phyloP scores from a whole-genome alignment of 2,888 invertebrate species.

The Acanthosepion pharaonis region DNA sequence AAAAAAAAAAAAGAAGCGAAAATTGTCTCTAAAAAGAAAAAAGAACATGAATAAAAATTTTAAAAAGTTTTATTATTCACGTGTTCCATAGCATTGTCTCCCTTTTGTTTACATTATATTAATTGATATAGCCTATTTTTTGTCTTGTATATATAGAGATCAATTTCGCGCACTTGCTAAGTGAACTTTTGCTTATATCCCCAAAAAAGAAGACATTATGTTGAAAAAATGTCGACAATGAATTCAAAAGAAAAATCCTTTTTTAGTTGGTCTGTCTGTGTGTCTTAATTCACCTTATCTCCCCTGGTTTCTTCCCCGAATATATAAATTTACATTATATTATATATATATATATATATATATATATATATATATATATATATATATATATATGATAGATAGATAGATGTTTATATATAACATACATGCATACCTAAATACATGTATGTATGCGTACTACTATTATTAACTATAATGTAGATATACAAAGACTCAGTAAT shows the following conservation, averaged over 20 bases:
- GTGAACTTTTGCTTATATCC: too few relatives aligned
- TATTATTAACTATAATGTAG: conserved; percentile 12
- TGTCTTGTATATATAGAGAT: too few relatives aligned
- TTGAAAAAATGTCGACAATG: neutral
- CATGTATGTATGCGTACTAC: neutral
- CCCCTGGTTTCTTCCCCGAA: neutral
- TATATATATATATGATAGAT: neutral
- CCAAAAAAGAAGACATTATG: too few relatives aligned
- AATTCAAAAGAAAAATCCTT: neutral
- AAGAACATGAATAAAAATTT: neutral
- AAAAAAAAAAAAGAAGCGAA: too few relatives aligned
- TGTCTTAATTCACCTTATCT: neutral
- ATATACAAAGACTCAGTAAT: neutral
- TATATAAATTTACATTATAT: neutral
- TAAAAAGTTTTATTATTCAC: neutral
- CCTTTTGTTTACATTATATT: neutral
- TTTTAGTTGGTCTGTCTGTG: conserved; percentile 4
- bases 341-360: neutral
- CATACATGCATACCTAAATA: neutral
- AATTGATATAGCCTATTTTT: neutral
- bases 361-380: neutral
- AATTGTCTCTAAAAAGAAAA: neutral
- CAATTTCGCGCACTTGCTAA: too few relatives aligned
- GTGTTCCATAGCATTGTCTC: neutral
- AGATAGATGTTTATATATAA: neutral